Evolutionary conservation across 2,888 invertebrate species (phyloP), one percentile per base, ranked within the genome.

Genomic region (Labia minor): DNA sequence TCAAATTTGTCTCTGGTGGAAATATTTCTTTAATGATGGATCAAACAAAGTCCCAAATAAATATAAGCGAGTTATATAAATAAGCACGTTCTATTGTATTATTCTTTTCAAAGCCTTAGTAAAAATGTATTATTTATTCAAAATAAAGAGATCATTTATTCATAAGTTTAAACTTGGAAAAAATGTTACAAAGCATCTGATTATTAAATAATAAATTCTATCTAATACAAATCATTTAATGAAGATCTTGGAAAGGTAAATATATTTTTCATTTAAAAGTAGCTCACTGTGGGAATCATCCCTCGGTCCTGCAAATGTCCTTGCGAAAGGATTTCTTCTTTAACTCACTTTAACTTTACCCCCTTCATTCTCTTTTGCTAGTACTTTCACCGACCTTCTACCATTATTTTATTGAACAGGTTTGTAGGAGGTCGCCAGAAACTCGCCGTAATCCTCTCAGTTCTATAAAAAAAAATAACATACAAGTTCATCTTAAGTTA

Each of bases 41-140:
- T 49, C 49, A 49, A 49, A 49, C 49, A 49, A 49, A 49, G 49
- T 49, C 49, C 3, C 49, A 49, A 49, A 49, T 49, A 49, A 49
- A 49, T 49, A 49, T 49, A 49, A 49, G n/a, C 49, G 49, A 49
- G 49, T 49, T 49, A 49, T 49, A 49, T 49, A 49, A 49, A 49
- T 49, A 49, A 49, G 49, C 49, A 14, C 16, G 49, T 4, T 49
- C 49, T 49, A 49, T 49, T 49, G 49, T 49, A 49, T 49, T 49
- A 49, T 49, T 49, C 49, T 49, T 49, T 49, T 49, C n/a, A 49
- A 49, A 49, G 49, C 3, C 49, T 49, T 33, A 49, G 6, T 49
- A 49, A 49, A 49, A 49, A 49, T 49, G 16, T 16, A 49, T 49
- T 49, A 49, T 49, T 49, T 49, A 49, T 49, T 49, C 49, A 49